Conservation (phyloP, 2,888 invertebrate species). For the Kryphioiulus occultus region DNA sequence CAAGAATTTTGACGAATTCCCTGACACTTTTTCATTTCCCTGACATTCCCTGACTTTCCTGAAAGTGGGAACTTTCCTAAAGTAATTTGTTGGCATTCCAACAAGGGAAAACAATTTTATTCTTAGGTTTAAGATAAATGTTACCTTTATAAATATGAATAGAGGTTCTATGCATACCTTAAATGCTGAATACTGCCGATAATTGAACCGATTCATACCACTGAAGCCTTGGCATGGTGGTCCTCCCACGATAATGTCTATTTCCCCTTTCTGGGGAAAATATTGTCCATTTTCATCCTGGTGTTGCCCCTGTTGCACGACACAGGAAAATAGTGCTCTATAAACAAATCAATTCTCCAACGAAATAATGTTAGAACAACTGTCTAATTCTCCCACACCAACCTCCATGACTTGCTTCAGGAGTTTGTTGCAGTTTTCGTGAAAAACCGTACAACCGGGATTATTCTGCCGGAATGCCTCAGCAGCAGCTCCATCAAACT, state of each 20-base stretch:
- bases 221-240: slow-evolving; percentile 91
- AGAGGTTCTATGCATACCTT: slow-evolving; percentile 69
- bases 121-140: too few relatives aligned
- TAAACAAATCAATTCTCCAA: not conserved
- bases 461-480: slow-evolving; percentile 81
- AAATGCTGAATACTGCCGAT: slow-evolving; percentile 81
- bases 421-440: slow-evolving; percentile 81
- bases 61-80: too few relatives aligned
- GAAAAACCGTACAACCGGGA: slow-evolving; percentile 75
- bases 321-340: not conserved
- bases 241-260: slow-evolving; percentile 83
- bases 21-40: too few relatives aligned
- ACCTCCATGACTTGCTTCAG: slow-evolving; percentile 74
- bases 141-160: too few relatives aligned
- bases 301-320: slow-evolving; percentile 60
- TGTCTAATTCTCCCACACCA: slow-evolving; percentile 64
- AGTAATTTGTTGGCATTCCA: too few relatives aligned
- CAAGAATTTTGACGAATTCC: too few relatives aligned
- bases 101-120: too few relatives aligned
- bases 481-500: slow-evolving; percentile 78
- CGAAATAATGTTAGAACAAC: not conserved
- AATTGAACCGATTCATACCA: slow-evolving; percentile 88
- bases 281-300: slow-evolving; percentile 62
- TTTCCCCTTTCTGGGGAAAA: slow-evolving; percentile 79
- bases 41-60: too few relatives aligned